Evolutionary conservation across 1,140 invertebrate species (phyloP), one percentile per base, ranked within the genome.

Genomic region (Drosophila bocki): DNA sequence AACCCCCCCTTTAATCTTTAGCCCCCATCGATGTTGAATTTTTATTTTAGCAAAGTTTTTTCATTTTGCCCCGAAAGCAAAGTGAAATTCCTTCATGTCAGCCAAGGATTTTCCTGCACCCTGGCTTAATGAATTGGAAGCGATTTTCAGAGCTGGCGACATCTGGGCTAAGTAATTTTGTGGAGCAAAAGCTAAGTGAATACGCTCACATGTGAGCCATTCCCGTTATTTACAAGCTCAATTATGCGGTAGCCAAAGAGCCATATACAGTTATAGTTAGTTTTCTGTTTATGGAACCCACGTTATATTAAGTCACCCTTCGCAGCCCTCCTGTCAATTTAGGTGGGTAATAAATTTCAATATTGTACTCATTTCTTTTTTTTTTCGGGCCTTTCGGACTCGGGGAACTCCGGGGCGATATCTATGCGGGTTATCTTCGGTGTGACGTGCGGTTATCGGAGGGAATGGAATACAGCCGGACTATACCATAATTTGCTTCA

Each of bases 361-460:
- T 87, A 80, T 75, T 64, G 71, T 76, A 42, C 45, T 71, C 41
- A 29, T 51, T 33, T 7, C 42, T 29, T 29, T 57, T 35, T 54
- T 42, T 75, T 53, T 81, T 72, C 51, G 64, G 51, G 17, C 39
- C 11, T 11, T 33, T 45, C 63, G 39, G 64, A 67, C 47, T 44
- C 35, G 78, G 48, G 61, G 51, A 47, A 70, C 64, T 65, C 61
- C 64, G 29, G 65, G 26, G 37, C 47, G 33, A 41, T 90, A 88
- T 90, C 84, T 80, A 88, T 88, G 85, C 84, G 84, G 84, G 85
- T 88, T 90, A 88, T 88, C 85, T 77, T 19, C 37, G 32, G 42
- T 35, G 74, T 75, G 74, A 78, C 82, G 70, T 61, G 56, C 17
- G 82, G 71, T 75, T 86, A 85, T 86, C 82, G 61, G 54, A 39